Evolutionary conservation across 2,888 invertebrate genomes (phyloP), one percentile per base, ranked within the genome.

Genomic region (Phymatocera aterrima): DNA sequence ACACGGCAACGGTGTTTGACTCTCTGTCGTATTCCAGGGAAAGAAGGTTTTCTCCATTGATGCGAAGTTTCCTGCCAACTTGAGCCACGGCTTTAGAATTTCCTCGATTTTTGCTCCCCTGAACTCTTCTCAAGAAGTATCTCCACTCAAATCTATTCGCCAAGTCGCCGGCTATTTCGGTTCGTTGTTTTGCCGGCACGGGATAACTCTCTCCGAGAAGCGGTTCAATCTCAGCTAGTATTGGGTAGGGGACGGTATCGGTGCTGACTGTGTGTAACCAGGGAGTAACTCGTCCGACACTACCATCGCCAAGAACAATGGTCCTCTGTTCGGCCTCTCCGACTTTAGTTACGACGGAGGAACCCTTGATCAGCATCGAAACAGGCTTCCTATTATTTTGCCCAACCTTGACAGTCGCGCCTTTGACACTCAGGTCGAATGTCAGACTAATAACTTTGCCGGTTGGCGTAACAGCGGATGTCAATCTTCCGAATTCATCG

Each of bases 91-190:
- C 92, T 88, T 95, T 96, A 81, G 91, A 93, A 85, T 87, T 86
- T 1, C 88, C 87, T 74, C 90, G 90, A 80, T 88, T 89, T 77
- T 91, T 91, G 80, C 87, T 89, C 2, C 93, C 93, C 82, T 94
- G 93, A 46, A 95, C 93, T 81, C 96, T 94, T 70, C 97, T 92
- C 79, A 97, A 92, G 92, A 97, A 97, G 91, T 97, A 98, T 54
- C 98, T 93, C 98, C 98, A 99, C 91, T 99, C 98, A 86, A 98
- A 97, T 82, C 98, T 93, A 87, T 98, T 98, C 0, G 97, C 97
- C 77, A 97, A 90, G 87, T 98, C 97, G 0, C 97, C 97, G 31
- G 97, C 96, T 18, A 97, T 95, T 92, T 97, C 97, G 0, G 96
- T 97, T 79, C 95, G 94, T 89, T 97, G 97, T 87, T 97, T 97